Base-by-base conservation (phyloP, 2,113 vertebrate species). In the Corvus cornix region DNA sequence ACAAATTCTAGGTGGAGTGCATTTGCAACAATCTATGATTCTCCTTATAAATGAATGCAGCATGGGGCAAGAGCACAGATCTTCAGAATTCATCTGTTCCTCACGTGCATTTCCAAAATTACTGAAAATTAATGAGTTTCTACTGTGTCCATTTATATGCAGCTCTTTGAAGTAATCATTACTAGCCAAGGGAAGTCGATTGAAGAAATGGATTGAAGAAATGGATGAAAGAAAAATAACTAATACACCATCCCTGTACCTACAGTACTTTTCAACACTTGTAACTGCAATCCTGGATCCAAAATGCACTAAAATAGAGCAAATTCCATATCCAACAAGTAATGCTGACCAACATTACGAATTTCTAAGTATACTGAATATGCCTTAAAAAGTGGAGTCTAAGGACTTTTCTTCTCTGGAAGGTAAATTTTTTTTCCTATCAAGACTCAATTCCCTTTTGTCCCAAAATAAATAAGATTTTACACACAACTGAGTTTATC, bases 401-500 rank as follows among this genome's bases (percentile, higher is more conserved):
- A 80, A 89, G 77, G 62, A 68, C 39, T 70, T 84, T 76, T 60
- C 64, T 68, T 77, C 23, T 72, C 60, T 67, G 35, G 41, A 90
- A 97, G 37, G 66, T 51, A 56, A 20, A 0, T 7, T 44, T 60
- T 56, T 84, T 72, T 70, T 79, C 33, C 39, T 56, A 33, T n/a
- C 35, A 55, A 95, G 31, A 55, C 77, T 94, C 89, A 96, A 95
- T 92, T 95, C 84, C 92, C 79, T 73, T 94, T 98, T 91, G 93
- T 97, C 63, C 46, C 62, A 23, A 96, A 96, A 97, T 96, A 97
- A 97, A 95, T 95, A 97, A 90, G 91, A 97, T 96, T 97, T 97
- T 94, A 98, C 14, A 83, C 95, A 96, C 95, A 96, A 97, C 94
- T 95, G 90, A 97, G 93, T 97, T 97, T 96, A 97, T 97, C 96